Percentiles rank a stretch among this genome's conserved stretches.
Evolutionary conservation across 2,797 vertebrate genomes (phyloP).

Genomic region (Triplophysa yarkandensis): DNA sequence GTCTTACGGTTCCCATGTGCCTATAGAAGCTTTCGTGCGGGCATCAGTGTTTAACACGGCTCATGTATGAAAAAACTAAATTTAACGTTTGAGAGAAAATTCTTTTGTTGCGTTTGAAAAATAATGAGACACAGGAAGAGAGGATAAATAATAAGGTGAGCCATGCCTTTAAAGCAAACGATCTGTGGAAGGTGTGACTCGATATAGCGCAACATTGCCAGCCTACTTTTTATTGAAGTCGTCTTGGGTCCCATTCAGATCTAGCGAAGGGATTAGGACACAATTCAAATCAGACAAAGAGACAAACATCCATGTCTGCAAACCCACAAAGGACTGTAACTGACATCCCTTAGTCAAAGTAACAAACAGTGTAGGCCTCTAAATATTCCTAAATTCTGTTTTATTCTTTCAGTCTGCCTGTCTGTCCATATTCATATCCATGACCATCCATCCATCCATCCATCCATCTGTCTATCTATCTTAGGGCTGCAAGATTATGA

Average conservation of each 20-base stretch:
- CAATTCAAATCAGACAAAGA: neutral
- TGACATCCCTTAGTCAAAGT: neutral
- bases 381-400: too few species aligned
- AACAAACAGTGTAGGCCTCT: too few species aligned
- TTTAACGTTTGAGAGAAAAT: neutral
- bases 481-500: too few species aligned
- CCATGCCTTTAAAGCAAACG: neutral
- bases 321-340: neutral
- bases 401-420: too few species aligned
- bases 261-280: neutral
- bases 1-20: neutral
- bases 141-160: neutral
- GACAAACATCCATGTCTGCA: neutral
- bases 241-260: neutral
- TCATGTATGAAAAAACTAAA: neutral
- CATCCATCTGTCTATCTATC: too few species aligned
- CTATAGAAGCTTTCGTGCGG: neutral
- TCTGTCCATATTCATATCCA: too few species aligned
- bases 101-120: neutral
- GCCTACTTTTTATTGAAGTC: neutral
- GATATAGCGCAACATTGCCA: neutral
- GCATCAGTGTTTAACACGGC: neutral
- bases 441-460: too few species aligned
- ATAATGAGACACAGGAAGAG: neutral
- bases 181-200: slow-evolving; percentile 1